Conservation (phyloP, 2,113 vertebrate species). For the Pleuronectes platessa region DNA sequence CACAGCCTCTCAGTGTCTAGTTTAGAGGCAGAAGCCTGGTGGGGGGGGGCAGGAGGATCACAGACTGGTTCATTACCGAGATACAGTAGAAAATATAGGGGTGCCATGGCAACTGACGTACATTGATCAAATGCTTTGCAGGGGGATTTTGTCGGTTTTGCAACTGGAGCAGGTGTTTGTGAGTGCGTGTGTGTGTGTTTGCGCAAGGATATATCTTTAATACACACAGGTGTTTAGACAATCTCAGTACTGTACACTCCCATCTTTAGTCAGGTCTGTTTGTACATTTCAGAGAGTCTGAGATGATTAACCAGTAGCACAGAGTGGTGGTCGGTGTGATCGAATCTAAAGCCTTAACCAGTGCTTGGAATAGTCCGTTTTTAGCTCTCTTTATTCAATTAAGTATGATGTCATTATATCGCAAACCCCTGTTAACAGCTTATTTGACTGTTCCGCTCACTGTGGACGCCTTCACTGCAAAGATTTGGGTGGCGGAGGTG, state of each 20-base stretch:
- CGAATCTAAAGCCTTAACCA: constrained; percentile 76
- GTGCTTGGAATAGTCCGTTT: constrained; percentile 61
- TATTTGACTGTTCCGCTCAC: constrained; percentile 55
- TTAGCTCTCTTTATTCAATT: constrained; percentile 59
- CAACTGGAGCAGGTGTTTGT: constrained; percentile 47
- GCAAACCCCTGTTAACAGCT: constrained; percentile 39
- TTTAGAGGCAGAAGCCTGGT: constrained; percentile 34
- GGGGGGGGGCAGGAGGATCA: not conserved
- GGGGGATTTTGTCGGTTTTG: constrained; percentile 40
- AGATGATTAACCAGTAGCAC: constrained; percentile 39
- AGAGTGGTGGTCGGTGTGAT: constrained; percentile 34
- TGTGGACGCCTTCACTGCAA: constrained; percentile 31
- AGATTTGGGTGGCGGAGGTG: constrained; percentile 14
- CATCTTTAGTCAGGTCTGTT: constrained; percentile 70
- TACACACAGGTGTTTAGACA: constrained; percentile 70
- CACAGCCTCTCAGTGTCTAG: constrained; percentile 23
- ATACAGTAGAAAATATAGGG: constrained; percentile 44
- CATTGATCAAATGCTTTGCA: constrained; percentile 22
- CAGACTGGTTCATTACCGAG: constrained; percentile 42
- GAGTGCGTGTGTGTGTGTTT: not conserved
- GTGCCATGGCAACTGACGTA: constrained; percentile 51
- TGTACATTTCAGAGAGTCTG: constrained; percentile 68
- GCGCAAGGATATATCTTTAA: constrained; percentile 40
- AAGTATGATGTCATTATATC: constrained; percentile 68
- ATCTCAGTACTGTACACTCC: constrained; percentile 75